Base-by-base conservation (phyloP, 2,113 vertebrate species). In the Camelus dromedarius region DNA sequence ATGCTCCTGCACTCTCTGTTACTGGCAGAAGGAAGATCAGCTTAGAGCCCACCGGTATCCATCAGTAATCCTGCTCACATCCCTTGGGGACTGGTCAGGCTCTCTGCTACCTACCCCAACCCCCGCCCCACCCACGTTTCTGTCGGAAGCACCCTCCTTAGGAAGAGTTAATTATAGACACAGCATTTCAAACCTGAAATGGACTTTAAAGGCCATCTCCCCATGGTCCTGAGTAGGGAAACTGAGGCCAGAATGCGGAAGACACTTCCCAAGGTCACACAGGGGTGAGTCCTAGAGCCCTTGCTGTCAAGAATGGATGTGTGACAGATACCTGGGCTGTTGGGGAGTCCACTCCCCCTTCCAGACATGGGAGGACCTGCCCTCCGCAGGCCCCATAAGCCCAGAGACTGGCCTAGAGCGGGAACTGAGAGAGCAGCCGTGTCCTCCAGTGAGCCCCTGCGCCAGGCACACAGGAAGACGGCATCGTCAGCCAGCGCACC, bases 321-420 rank as follows among this genome's bases (percentile, higher is more conserved):
- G 56, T 28, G 28, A 52, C 54, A 35, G 48, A 72, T 6, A 20
- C 28, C 16, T 19, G 6, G 35, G 13, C 82, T n/a, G 14, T 1
- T 75, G 18, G 35, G 50, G 69, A 67, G 1, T 80, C n/a, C 0
- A 4, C 19, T 3, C 5, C 42, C 32, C n/a, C 5, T 6, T 48
- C 13, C 46, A 26, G 48, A n/a, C 19, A 15, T 9, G 6, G 58
- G 62, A 30, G 60, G 50, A 3, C 12, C 70, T 24, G 50, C 20
- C 66, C 72, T 82, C 66, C 60, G 26, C 28, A 2, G 46, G n/a
- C 20, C 48, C 22, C 58, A 2, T 3, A 35, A 54, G 67, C n/a
- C 22, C 86, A 26, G 35, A 0, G 1, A 14, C 56, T 3, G 5
- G 50, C 18, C 32, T 0, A 3, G 30, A 26, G 69, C 30, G 0